Percentiles rank a stretch among this genome's conserved stretches.
phyloP scores from a whole-genome alignment of 2,888 invertebrate genomes.

The Campopleginae sp. region DNA sequence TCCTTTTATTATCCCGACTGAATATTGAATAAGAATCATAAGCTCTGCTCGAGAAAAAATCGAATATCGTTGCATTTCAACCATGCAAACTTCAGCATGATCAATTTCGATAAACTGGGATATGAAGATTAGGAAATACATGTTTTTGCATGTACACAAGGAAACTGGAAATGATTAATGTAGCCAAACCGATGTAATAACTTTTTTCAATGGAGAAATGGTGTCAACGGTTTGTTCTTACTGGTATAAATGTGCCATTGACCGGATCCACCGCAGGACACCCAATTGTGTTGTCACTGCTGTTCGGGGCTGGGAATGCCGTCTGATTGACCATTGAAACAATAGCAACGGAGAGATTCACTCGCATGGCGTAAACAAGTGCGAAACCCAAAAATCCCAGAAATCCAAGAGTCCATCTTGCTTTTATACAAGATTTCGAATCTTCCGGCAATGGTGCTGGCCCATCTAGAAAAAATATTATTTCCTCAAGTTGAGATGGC shows the following conservation, averaged over 20 bases:
- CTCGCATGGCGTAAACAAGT: slow-evolving; percentile 95
- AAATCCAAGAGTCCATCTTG: slow-evolving; percentile 91
- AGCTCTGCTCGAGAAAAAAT: no score
- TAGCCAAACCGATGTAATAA: neutral
- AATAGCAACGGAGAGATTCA: slow-evolving; percentile 96
- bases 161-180: neutral
- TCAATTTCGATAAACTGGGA: neutral
- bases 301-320: slow-evolving; percentile 85
- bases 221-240: slow-evolving; percentile 62
- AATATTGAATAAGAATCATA: no score
- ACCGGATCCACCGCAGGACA: slow-evolving; percentile 85
- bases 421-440: slow-evolving; percentile 89
- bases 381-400: slow-evolving; percentile 95
- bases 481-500: neutral
- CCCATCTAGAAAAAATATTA: slow-evolving; percentile 71
- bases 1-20: no score
- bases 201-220: neutral
- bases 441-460: slow-evolving; percentile 80
- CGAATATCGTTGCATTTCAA: no score
- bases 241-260: slow-evolving; percentile 79
- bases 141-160: neutral
- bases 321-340: slow-evolving; percentile 96
- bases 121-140: neutral
- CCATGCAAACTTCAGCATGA: no score
- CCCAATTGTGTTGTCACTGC: slow-evolving; percentile 86